Percentiles rank a stretch among this genome's conserved stretches.
Conservation (phyloP, 2,113 vertebrate species). For the Nasalis larvatus region DNA sequence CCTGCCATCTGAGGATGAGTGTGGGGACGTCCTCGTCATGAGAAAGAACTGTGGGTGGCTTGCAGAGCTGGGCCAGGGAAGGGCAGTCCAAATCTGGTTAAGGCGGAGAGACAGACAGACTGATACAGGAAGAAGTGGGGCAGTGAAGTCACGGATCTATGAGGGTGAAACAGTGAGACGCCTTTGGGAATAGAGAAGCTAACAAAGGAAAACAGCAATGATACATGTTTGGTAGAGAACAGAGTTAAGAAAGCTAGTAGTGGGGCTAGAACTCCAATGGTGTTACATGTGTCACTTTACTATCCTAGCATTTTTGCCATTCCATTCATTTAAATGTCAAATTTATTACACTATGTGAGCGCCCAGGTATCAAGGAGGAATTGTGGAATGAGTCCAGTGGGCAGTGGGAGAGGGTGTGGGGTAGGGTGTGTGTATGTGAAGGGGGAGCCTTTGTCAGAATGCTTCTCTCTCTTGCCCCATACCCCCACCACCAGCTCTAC, state of each 20-base stretch:
- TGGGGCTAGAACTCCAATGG: neutral
- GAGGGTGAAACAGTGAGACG: neutral
- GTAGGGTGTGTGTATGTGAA: neutral
- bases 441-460: neutral
- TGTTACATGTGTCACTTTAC: neutral
- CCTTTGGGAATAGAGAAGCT: neutral
- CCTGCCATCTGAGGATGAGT: constrained; percentile 97
- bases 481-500: neutral
- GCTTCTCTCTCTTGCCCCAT: neutral
- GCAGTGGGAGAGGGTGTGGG: neutral
- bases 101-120: neutral
- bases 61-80: constrained; percentile 29
- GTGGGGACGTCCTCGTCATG: constrained; percentile 98
- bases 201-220: neutral
- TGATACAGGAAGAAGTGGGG: neutral
- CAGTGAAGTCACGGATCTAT: neutral
- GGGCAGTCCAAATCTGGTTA: neutral
- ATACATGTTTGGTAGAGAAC: neutral
- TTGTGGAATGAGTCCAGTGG: neutral
- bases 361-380: neutral
- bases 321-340: neutral
- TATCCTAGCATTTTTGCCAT: neutral
- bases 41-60: constrained; percentile 97
- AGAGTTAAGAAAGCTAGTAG: neutral
- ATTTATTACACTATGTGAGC: neutral